These are phyloP conservation scores for Gonatopus flavifemur DNA, from an alignment of 1,140 invertebrate species.

Conservation along the genomic window DNA sequence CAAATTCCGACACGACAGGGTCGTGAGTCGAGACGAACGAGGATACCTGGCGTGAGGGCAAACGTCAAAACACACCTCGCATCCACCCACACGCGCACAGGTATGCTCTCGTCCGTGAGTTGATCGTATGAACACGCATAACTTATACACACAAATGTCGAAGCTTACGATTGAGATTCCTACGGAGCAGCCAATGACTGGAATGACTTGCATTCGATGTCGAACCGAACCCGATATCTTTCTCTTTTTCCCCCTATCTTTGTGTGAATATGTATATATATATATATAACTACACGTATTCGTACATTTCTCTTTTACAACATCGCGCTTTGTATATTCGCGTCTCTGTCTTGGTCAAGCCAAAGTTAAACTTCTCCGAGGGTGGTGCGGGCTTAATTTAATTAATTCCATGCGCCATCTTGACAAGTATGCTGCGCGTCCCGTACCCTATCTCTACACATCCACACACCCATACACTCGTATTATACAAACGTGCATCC, in stretches of 20 bases:
- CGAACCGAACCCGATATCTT: slow-evolving; percentile 36
- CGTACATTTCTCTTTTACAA: slow-evolving; percentile 2
- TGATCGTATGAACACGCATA: slow-evolving; percentile 22
- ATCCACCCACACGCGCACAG: slow-evolving; percentile 34
- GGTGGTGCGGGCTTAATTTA: slow-evolving; percentile 54
- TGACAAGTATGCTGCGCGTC: slow-evolving; percentile 47
- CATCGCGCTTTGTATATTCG: slow-evolving; percentile 14
- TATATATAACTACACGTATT: too few species aligned
- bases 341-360: slow-evolving; percentile 21
- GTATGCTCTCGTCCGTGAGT: slow-evolving; percentile 1
- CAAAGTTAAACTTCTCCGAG: slow-evolving; percentile 39
- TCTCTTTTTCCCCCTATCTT: too few species aligned
- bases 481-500: slow-evolving; percentile 21
- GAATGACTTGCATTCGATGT: slow-evolving; percentile 57
- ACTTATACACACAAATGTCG: slow-evolving; percentile 14
- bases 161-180: slow-evolving; percentile 40
- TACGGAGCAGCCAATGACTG: slow-evolving; percentile 54
- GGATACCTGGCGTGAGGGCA: slow-evolving; percentile 48
- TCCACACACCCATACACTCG: too few species aligned
- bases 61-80: slow-evolving; percentile 56
- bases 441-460: too few species aligned
- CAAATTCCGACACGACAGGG: slow-evolving; percentile 40
- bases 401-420: slow-evolving; percentile 54
- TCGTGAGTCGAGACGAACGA: slow-evolving; percentile 34
- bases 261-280: slow-evolving; percentile 2